Conservation (phyloP, 2,888 invertebrate species). For the Lamellibrachia satsuma region DNA sequence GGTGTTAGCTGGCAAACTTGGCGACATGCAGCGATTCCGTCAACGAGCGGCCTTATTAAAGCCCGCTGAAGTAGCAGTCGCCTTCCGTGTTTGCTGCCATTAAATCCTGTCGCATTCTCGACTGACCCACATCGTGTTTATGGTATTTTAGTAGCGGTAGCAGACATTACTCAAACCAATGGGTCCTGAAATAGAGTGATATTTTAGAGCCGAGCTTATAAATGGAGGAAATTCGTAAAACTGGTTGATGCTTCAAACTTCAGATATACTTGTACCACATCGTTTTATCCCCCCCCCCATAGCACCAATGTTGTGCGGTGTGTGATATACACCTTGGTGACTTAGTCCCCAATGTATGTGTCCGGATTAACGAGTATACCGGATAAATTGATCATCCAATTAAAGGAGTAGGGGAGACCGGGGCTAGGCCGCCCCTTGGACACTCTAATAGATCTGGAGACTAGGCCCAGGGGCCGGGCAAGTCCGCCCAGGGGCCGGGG, state of each 20-base stretch:
- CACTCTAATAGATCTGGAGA: too few species aligned
- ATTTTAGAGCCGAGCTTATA: not conserved
- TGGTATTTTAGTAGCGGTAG: not conserved
- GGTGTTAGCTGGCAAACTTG: not conserved
- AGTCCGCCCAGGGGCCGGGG: too few species aligned
- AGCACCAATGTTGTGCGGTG: too few species aligned
- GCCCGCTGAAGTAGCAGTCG: not conserved
- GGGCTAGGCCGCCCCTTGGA: too few species aligned
- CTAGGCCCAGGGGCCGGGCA: too few species aligned
- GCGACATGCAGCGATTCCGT: not conserved
- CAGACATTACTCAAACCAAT: not conserved
- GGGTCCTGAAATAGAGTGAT: not conserved
- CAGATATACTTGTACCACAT: not conserved
- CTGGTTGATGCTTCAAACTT: too few species aligned
- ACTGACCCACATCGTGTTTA: not conserved
- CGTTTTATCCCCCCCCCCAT: not conserved
- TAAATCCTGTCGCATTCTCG: not conserved
- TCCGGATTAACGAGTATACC: too few species aligned
- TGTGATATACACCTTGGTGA: too few species aligned
- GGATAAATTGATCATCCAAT: too few species aligned
- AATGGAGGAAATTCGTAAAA: not conserved
- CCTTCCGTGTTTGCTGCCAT: not conserved
- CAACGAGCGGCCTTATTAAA: not conserved
- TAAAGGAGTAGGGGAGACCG: too few species aligned
- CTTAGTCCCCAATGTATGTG: too few species aligned